Percentiles rank a stretch among this genome's conserved stretches.
Conservation (phyloP, 2,888 invertebrate genomes). For the Drosophila conformis region DNA sequence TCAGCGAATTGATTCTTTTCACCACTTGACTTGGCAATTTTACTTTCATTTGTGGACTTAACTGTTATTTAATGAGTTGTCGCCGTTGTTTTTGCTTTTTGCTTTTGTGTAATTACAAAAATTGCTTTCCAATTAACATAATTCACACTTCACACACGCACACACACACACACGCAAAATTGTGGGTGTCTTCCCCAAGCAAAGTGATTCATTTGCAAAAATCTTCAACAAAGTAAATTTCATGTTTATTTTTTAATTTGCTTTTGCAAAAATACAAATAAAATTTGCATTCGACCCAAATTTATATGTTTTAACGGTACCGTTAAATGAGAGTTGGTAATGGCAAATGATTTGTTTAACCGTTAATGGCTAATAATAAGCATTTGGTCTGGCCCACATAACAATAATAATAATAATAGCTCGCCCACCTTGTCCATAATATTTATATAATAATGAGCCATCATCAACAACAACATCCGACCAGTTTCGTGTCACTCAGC, state of each 20-base stretch:
- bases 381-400: constrained; percentile 17
- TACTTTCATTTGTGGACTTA: constrained; percentile 68
- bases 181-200: constrained; percentile 38
- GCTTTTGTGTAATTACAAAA: constrained; percentile 64
- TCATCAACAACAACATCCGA: constrained; percentile 41
- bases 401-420: not conserved
- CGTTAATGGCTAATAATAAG: constrained; percentile 34
- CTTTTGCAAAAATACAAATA: constrained; percentile 19
- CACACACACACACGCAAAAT: constrained; percentile 1
- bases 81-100: constrained; percentile 6
- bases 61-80: constrained; percentile 69
- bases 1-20: constrained; percentile 40
- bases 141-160: constrained; percentile 61
- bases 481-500: constrained; percentile 46
- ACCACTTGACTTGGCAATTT: constrained; percentile 43
- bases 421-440: constrained; percentile 31
- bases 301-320: constrained; percentile 11
- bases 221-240: constrained; percentile 18
- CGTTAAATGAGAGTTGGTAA: constrained; percentile 35
- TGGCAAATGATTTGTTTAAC: constrained; percentile 42
- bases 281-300: constrained; percentile 41
- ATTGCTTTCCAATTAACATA: constrained; percentile 74
- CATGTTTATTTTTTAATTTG: constrained; percentile 19
- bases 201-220: constrained; percentile 46
- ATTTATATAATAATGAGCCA: constrained; percentile 47